Base-by-base conservation (phyloP, 2,113 vertebrate genomes). In the Parus major region DNA sequence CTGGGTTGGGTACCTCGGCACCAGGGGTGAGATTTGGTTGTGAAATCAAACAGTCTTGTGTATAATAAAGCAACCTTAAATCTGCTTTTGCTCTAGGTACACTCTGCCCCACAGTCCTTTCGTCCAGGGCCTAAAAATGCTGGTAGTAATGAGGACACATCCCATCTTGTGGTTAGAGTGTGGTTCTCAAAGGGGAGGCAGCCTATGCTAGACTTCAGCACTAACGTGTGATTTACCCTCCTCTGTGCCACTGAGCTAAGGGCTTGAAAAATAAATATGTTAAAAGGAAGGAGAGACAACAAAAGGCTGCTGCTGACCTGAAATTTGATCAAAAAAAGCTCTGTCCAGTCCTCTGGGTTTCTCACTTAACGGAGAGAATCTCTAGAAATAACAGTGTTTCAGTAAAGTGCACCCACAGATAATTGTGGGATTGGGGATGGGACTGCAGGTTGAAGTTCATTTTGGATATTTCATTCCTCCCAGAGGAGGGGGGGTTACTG, bases 221-320 rank as follows among this genome's bases (percentile, higher is more conserved):
- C 60, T 52, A 35, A 14, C 11, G 47, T 87, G 55, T 59, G 39
- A 86, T 77, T 90, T 95, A 63, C 47, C 22, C 19, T 79, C 71
- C 78, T 77, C 52, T 66, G 39, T 50, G 59, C 35, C 41, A 70
- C 28, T 88, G 75, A 94, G 63, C 28, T 70, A 49, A 85, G 33
- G 47, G 28, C n/a, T 85, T 90, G 68, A 92, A 88, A 93, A 96
- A 83, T 86, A 90, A 96, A 83, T 81, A 65, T 35, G 17, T 90
- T 66, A 63, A 92, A 90, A 90, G 60, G 49, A 63, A 56, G 22
- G 22, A 59, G 25, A 84, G 61, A 76, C 75, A 87, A 95, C 49
- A 90, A 95, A 96, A 90, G 13, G 12, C 31, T 85, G 71, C 33
- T 59, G 88, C 50, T 93, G 70, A 68, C 79, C 73, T 80, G 82